Percentiles rank a stretch among this genome's conserved stretches.
These are phyloP conservation scores for Clistopyga incitator DNA, from an alignment of 2,888 invertebrate species.

Conservation along the genomic window DNA sequence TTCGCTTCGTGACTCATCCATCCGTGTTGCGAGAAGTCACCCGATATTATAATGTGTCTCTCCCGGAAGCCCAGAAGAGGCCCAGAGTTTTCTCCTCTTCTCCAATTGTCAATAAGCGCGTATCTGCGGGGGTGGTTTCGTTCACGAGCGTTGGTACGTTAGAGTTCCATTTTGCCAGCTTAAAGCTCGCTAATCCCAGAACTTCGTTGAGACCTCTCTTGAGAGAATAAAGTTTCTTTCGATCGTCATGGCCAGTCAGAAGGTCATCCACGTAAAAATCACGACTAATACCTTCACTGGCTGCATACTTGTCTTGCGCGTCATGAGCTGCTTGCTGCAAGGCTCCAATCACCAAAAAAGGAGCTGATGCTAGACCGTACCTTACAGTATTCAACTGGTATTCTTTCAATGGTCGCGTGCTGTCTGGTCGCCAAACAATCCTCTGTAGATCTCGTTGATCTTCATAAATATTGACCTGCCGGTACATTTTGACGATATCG, in stretches of 20 bases:
- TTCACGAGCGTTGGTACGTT: conserved; percentile 50
- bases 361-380: conserved; percentile 54
- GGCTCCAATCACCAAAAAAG: conserved; percentile 60
- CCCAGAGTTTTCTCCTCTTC: conserved; percentile 53
- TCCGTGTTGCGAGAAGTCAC: too few relatives aligned
- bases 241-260: conserved; percentile 52
- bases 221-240: too few relatives aligned
- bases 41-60: background rate
- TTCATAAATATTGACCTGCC: background rate
- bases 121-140: too few relatives aligned
- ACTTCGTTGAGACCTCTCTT: too few relatives aligned
- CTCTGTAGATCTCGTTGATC: background rate
- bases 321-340: conserved; percentile 57
- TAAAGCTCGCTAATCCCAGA: conserved; percentile 73
- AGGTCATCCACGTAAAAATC: conserved; percentile 69
- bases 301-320: conserved; percentile 46
- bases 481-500: too few relatives aligned
- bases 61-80: conserved; percentile 1
- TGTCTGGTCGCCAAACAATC: background rate
- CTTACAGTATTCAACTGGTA: conserved; percentile 37
- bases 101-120: background rate
- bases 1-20: conserved; percentile 37
- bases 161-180: conserved; percentile 72
- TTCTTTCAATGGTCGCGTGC: too few relatives aligned
- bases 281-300: conserved; percentile 31